phyloP scores from a whole-genome alignment of 2,113 vertebrate genomes.

The Hyperoodon ampullatus region DNA sequence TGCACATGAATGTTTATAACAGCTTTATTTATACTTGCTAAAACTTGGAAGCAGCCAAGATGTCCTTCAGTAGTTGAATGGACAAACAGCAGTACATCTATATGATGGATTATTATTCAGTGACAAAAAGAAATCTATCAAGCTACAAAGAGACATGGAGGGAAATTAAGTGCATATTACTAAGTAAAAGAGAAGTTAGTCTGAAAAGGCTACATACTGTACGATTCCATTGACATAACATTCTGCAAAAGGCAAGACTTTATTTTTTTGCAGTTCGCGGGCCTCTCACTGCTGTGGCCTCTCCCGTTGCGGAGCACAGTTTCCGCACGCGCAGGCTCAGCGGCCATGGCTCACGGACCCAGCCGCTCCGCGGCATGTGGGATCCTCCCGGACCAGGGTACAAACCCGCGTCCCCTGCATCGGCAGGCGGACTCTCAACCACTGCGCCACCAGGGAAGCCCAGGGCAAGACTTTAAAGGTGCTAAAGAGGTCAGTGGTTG shows the following conservation, averaged over 20 bases:
- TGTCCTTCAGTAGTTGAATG: not conserved
- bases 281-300: too few relatives aligned
- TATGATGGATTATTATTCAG: too few relatives aligned
- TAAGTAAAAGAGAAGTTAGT: not conserved
- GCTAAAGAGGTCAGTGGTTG: not conserved
- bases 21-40: not conserved
- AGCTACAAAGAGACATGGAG: not conserved
- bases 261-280: too few relatives aligned
- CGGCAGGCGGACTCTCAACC: too few relatives aligned
- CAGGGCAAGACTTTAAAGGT: not conserved
- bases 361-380: too few relatives aligned
- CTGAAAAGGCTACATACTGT: not conserved
- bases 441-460: too few relatives aligned
- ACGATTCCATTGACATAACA: not conserved
- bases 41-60: not conserved
- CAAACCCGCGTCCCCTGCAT: too few relatives aligned
- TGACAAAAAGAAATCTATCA: not conserved
- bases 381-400: too few relatives aligned
- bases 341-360: too few relatives aligned
- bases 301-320: too few relatives aligned
- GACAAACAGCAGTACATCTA: not conserved
- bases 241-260: not conserved
- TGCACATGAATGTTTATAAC: not conserved
- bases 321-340: too few relatives aligned
- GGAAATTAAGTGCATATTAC: accelerated